These are phyloP conservation scores for Euura saliciscinereae DNA, from an alignment of 1,140 invertebrate genomes.

Conservation along the genomic window DNA sequence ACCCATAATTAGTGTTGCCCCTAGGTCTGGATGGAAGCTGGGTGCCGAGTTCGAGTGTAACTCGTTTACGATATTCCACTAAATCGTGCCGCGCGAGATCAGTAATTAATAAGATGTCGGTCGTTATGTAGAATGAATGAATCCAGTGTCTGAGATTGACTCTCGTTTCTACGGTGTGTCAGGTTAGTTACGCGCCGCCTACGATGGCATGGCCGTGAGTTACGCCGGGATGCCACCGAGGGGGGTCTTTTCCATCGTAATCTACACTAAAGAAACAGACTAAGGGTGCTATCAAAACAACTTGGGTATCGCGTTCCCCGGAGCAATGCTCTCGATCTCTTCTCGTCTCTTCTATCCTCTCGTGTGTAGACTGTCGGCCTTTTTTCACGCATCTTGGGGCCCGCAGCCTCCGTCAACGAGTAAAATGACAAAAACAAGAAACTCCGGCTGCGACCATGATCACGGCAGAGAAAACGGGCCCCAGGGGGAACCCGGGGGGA, in stretches of 20 bases:
- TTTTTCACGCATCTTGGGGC: conserved; percentile 7
- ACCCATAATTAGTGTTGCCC: too few species aligned
- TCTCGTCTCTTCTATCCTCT: not conserved
- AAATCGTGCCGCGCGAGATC: not conserved
- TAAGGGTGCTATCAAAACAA: not conserved
- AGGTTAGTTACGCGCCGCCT: conserved; percentile 57
- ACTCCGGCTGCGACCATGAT: conserved; percentile 11
- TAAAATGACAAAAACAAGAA: conserved; percentile 42
- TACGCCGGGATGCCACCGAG: conserved; percentile 29
- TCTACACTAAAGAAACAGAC: not conserved
- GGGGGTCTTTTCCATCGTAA: not conserved
- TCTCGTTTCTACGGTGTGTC: conserved; percentile 36
- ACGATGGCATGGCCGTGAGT: conserved; percentile 48
- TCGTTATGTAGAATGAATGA: conserved; percentile 45
- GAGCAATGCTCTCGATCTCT: not conserved
- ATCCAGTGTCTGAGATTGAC: conserved; percentile 40
- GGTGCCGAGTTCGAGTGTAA: too few species aligned
- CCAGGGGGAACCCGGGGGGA: conserved; percentile 29
- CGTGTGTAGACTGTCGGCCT: not conserved
- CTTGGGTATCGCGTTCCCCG: not conserved
- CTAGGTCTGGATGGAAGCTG: too few species aligned
- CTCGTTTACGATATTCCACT: not conserved
- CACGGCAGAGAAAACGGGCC: too few species aligned
- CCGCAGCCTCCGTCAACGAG: conserved; percentile 27
- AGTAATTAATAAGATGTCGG: not conserved